Evolutionary conservation across 30 jellyfish, hydroid and myxozoan genomes (phyloP).

Genomic region (Catostylus mosaicus): DNA sequence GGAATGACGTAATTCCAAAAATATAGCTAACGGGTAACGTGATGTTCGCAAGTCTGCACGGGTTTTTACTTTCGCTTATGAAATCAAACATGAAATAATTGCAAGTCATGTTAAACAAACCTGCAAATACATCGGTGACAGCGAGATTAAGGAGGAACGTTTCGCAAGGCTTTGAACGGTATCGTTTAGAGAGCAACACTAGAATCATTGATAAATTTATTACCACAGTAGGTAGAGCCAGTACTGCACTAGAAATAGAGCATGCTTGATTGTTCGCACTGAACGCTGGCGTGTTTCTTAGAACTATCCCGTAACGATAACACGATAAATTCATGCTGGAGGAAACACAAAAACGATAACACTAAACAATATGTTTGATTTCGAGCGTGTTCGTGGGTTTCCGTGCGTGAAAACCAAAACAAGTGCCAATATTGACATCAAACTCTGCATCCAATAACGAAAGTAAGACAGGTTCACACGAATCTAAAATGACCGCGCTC

Average conservation of each 20-base stretch:
- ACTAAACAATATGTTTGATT: no score
- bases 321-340: constrained; percentile 6
- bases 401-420: no score
- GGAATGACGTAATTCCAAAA: constrained; percentile 34
- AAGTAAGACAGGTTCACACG: no score
- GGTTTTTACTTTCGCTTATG: constrained; percentile 13
- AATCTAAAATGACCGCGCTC: no score
- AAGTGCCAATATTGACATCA: no score
- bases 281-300: background rate
- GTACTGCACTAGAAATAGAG: background rate
- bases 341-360: no score
- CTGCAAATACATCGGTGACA: constrained; percentile 29
- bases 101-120: constrained; percentile 2
- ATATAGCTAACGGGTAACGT: constrained; percentile 23
- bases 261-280: background rate
- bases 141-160: constrained; percentile 34
- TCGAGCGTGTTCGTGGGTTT: no score
- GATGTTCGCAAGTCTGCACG: constrained; percentile 9
- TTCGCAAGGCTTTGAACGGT: constrained; percentile 45
- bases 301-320: background rate
- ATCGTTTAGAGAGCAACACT: constrained; percentile 6
- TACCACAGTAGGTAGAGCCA: background rate
- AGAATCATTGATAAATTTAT: constrained; percentile 1
- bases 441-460: no score
- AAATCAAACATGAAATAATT: constrained; percentile 2